Evolutionary conservation across 2,113 vertebrate species (phyloP).

Genomic region (Indicator indicator): DNA sequence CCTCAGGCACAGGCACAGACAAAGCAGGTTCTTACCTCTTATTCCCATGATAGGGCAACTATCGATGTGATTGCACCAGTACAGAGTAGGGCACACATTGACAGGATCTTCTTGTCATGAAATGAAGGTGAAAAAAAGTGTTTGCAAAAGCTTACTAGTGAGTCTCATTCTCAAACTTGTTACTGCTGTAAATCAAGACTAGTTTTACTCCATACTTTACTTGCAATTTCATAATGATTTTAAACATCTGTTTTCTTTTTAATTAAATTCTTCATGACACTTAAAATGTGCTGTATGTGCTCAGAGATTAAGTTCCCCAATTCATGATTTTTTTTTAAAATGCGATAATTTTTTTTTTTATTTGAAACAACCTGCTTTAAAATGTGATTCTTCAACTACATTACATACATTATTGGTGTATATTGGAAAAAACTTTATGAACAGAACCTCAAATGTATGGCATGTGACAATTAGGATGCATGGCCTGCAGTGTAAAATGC

Average conservation of each 20-base stretch:
- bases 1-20: not conserved
- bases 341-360: not conserved
- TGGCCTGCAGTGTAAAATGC: not conserved
- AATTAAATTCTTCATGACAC: not conserved
- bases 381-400: not conserved
- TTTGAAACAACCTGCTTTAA: constrained; percentile 9
- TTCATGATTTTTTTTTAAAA: not conserved
- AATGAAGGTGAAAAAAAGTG: not conserved
- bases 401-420: not conserved
- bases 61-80: no score
- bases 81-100: not conserved
- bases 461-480: not conserved
- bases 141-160: not conserved
- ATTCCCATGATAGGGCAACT: not conserved
- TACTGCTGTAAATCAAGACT: not conserved
- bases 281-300: constrained; percentile 33
- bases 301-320: constrained; percentile 31
- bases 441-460: not conserved
- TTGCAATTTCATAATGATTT: not conserved
- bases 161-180: not conserved
- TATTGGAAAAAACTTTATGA: not conserved
- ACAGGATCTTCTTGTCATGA: not conserved
- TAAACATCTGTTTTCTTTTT: not conserved
- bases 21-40: not conserved
- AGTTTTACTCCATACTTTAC: not conserved